These are phyloP conservation scores for Falco rusticolus DNA, from an alignment of 2,797 vertebrate species.

Conservation along the genomic window DNA sequence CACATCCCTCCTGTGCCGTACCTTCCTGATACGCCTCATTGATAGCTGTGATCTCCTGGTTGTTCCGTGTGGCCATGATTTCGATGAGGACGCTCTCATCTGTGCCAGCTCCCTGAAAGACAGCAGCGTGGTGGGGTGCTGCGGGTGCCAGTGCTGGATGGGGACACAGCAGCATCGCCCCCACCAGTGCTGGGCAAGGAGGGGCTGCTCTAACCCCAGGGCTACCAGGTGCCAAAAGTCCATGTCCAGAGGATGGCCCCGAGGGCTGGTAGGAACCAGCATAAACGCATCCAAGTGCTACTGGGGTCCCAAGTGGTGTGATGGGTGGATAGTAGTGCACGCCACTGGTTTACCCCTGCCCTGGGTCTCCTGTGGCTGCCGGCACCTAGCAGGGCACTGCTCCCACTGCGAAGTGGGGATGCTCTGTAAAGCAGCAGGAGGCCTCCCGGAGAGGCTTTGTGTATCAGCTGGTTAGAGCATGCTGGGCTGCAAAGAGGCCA, in stretches of 20 bases:
- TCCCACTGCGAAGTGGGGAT: not conserved
- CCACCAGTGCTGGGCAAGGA: not conserved
- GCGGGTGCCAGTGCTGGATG: not conserved
- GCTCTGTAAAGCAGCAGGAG: not conserved
- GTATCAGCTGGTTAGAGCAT: not conserved
- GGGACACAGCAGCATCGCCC: not conserved
- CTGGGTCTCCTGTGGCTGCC: not conserved
- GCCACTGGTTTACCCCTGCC: not conserved
- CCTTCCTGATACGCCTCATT: slow-evolving; percentile 86
- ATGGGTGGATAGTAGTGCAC: not conserved
- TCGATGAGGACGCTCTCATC: slow-evolving; percentile 93
- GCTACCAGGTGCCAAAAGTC: not conserved
- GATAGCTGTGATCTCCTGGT: slow-evolving; percentile 89
- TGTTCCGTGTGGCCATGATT: slow-evolving; percentile 91
- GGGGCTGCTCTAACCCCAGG: not conserved
- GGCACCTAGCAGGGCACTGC: not conserved
- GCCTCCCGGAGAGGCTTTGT: not conserved
- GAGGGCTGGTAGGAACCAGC: not conserved
- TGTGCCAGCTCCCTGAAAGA: slow-evolving; percentile 89
- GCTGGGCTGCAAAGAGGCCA: not conserved
- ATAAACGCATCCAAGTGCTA: accelerated
- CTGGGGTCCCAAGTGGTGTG: not conserved
- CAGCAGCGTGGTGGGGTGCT: not conserved
- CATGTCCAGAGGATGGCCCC: not conserved
- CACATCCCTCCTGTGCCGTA: not conserved